Base-by-base conservation (phyloP, 2,113 vertebrate genomes). In the Cheirogaleus medius region DNA sequence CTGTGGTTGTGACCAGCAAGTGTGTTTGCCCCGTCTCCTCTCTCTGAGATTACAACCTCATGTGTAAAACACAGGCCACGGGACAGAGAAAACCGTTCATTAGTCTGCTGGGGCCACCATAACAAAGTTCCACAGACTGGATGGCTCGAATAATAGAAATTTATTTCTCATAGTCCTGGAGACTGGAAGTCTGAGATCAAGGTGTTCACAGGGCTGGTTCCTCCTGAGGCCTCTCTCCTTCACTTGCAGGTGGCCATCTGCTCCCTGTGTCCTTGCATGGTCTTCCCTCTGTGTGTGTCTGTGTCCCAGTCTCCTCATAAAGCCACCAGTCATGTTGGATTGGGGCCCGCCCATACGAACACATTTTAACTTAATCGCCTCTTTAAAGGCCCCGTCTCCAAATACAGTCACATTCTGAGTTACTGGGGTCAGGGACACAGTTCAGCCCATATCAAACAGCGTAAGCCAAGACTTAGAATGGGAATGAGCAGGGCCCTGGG, bases 21-120 rank as follows among this genome's bases (percentile, higher is more conserved):
- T 34, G 4, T 8, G 1, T 81, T 42, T n/a, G 5, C 27, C 63
- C 63, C 18, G 14, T 29, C 42, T 17, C 39, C 71, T 29, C 42
- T 17, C 25, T 74, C 71, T 23, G 6, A 66, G 29, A 34, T 42
- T 25, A n/a, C 20, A 15, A 9, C 20, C 12, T 84, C 32, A 14
- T 2, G 11, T 21, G 14, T 60, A 18, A 32, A 17, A 1, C 1
- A 8, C 20, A 3, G 7, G 12, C 80, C 32, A 11, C 3, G 8
- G 29, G 78, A 58, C 14, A 21, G 14, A 20, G 25, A 32, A 12
- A 14, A 2, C 4, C 4, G 5, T 11, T 23, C 2, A 3, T 5
- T 39, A 4, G 6, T 15, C 18, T 32, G 56, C 54, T 39, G 13
- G 34, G 25, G 42, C 44, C 9, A 1, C 2, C n/a, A 15, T 39